Percentiles rank a stretch among this genome's conserved stretches.
phyloP scores from a whole-genome alignment of 2,113 vertebrate species.

The Sinocyclocheilus maitianheensis region DNA sequence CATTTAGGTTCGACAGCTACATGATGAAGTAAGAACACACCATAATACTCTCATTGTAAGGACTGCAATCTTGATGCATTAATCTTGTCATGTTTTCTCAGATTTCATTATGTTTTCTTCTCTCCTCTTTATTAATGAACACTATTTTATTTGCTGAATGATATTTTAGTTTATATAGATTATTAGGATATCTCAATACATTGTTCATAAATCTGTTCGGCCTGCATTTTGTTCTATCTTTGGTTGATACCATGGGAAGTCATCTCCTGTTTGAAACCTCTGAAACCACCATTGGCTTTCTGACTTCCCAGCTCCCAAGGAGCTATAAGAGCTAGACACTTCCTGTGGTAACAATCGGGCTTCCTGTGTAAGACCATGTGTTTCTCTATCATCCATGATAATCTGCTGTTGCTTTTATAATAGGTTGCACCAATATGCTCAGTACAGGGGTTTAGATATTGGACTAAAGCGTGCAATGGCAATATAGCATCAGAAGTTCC shows the following conservation, averaged over 20 bases:
- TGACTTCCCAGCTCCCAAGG: conserved; percentile 34
- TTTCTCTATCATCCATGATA: conserved; percentile 60
- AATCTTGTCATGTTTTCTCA: not conserved
- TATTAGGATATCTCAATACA: not conserved
- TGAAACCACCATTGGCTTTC: conserved; percentile 42
- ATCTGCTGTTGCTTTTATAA: conserved; percentile 54
- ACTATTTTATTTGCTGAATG: not conserved
- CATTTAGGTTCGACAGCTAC: not conserved
- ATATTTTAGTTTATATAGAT: not conserved
- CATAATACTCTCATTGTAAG: not conserved
- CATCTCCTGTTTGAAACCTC: conserved; percentile 24
- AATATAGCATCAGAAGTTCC: conserved; percentile 4
- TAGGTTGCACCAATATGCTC: conserved; percentile 45
- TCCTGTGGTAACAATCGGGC: conserved; percentile 61
- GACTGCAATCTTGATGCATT: not conserved
- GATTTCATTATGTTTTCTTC: not conserved
- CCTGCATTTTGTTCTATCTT: not conserved
- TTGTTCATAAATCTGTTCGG: not conserved
- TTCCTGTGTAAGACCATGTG: conserved; percentile 58
- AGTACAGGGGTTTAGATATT: conserved; percentile 26
- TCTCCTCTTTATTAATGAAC: not conserved
- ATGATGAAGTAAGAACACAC: not conserved
- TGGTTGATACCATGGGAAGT: conserved; percentile 4
- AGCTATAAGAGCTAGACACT: conserved; percentile 49
- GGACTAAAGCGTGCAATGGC: conserved; percentile 33